Evolutionary conservation across 2,113 vertebrate species (phyloP).

Genomic region (Erpornis zantholeuca): DNA sequence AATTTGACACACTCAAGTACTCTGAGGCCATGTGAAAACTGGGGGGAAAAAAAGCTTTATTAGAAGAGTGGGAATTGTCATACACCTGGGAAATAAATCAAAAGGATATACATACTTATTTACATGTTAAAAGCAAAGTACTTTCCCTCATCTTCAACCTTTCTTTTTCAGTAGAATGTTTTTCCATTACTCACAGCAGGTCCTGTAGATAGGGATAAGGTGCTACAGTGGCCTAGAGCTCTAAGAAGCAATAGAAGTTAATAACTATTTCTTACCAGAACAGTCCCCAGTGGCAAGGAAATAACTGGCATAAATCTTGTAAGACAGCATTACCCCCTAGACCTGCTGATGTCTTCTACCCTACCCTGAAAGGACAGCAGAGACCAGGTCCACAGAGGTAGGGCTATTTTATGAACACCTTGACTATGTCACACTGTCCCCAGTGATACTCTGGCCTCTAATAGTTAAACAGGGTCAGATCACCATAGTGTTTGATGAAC

Average conservation of each 20-base stretch:
- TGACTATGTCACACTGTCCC: background rate
- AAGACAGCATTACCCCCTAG: background rate
- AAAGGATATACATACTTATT: background rate
- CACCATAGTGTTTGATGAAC: background rate
- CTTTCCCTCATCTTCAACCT: background rate
- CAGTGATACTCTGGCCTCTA: background rate
- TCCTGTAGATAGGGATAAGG: background rate
- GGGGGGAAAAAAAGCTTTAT: background rate
- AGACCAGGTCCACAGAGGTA: background rate
- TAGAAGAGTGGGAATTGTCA: background rate
- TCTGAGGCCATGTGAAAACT: background rate
- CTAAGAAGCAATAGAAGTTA: background rate
- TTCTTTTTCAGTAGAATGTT: background rate
- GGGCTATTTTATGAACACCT: background rate
- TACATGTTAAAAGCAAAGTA: background rate
- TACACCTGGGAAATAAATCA: background rate
- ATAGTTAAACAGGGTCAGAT: background rate
- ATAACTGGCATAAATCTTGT: background rate
- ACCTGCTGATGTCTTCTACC: background rate
- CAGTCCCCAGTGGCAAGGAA: background rate
- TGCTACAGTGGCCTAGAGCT: background rate
- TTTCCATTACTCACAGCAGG: accelerated
- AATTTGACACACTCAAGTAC: background rate
- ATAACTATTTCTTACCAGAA: background rate
- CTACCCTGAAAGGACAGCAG: background rate